Evolutionary conservation across 92 coral and sea anemone genomes (phyloP), one percentile per base, ranked within the genome.

Genomic region (Palythoa caribaeorum): DNA sequence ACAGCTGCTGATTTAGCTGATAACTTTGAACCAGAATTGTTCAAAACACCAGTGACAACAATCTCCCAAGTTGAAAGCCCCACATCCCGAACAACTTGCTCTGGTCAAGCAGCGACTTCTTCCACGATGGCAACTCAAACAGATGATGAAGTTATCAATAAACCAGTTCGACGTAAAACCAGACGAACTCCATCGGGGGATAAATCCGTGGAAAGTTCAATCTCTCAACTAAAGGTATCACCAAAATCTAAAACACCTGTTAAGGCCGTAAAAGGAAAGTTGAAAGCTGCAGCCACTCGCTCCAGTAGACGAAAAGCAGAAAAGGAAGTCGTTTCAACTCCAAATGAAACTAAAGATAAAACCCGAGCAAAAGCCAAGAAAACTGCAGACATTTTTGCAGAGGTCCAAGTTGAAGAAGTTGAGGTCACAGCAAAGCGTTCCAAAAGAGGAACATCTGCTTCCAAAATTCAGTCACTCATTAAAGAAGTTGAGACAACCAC

Each of bases 21-120:
- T 39, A 89, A 91, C 85, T 94, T 89, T 53, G 93, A 78, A 38
- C 84, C 98, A 6, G 47, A 57, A 66, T 11, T 92, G 84, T 94
- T 94, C 57, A 57, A 89, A 13, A 63, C 92, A 9, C 94, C 94
- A 20, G 48, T 10, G 17, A 19, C 10, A 3, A 12, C 3, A 20
- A 7, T 50, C 9, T 44, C 76, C 40, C 59, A 74, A 9, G 40
- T 55, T 20, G 44, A 66, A 48, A 21, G 47, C 7, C 39, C 76
- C 85, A 65, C 65, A 36, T 39, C 73, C 20, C 40, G 54, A 63
- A 10, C 85, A 63, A 7, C 59, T 65, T 75, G 73, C 40, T 15
- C 17, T 10, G 16, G 17, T 54, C 59, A 12, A 3, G 83, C n/a
- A 77, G 63, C n/a, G 0, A 53, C 68, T 11, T 2, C 66, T 2